phyloP scores from a whole-genome alignment of 2,888 invertebrate genomes.

The Pseudanteris insignis region DNA sequence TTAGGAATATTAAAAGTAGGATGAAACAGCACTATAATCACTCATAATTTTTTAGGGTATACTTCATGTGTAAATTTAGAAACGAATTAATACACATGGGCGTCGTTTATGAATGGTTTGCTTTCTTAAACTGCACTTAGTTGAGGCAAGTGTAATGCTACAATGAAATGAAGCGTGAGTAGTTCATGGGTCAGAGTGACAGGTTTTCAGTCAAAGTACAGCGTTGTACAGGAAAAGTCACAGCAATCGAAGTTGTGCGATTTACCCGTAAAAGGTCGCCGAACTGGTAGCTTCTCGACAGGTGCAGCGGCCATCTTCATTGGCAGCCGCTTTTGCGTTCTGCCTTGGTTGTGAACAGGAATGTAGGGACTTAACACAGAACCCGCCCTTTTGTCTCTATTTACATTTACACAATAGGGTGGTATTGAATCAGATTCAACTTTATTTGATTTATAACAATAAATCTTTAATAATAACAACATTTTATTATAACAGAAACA shows the following conservation, averaged over 20 bases:
- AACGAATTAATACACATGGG: constrained; percentile 4
- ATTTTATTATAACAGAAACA: too few species aligned
- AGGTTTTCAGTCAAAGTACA: constrained; percentile 8
- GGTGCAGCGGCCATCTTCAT: constrained; percentile 46
- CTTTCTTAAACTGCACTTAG: constrained; percentile 5
- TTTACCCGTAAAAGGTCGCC: constrained; percentile 33
- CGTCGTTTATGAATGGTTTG: constrained; percentile 7
- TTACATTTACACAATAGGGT: too few species aligned
- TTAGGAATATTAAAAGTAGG: not conserved
- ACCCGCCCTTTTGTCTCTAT: constrained; percentile 6
- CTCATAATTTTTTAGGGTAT: too few species aligned
- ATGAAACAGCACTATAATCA: not conserved
- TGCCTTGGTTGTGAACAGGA: constrained; percentile 26
- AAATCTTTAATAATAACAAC: too few species aligned
- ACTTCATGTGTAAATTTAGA: too few species aligned
- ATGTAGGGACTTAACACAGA: constrained; percentile 11
- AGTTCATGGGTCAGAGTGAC: constrained; percentile 8
- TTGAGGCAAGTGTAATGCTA: constrained; percentile 17
- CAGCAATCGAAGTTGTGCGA: constrained; percentile 22
- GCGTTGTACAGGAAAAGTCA: constrained; percentile 15
- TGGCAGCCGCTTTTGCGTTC: constrained; percentile 37
- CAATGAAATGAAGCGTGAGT: constrained; percentile 9
- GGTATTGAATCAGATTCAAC: too few species aligned
- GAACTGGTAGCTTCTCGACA: constrained; percentile 37
- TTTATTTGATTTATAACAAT: too few species aligned